These are phyloP conservation scores for Hydropsyche tenuis DNA, from an alignment of 1,140 invertebrate species.

Conservation along the genomic window DNA sequence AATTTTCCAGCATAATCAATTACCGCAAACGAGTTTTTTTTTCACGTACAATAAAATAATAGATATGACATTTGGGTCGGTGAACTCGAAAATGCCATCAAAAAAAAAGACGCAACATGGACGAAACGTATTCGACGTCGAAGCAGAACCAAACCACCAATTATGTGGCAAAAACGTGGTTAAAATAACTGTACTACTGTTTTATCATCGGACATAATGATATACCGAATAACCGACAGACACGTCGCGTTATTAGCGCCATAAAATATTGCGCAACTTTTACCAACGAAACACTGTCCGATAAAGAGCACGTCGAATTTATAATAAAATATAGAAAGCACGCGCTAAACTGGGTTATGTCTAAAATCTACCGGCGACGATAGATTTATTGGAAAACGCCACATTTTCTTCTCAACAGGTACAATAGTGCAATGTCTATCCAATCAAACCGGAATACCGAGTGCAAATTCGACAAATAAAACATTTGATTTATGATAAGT, in stretches of 20 bases:
- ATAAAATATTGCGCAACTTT: constrained; percentile 17
- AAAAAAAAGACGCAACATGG: not conserved
- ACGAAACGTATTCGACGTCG: constrained; percentile 20
- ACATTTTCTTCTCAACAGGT: too few relatives aligned
- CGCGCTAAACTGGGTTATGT: too few relatives aligned
- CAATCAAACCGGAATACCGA: too few relatives aligned
- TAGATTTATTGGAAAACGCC: too few relatives aligned
- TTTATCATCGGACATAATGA: constrained; percentile 26
- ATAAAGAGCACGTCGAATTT: not conserved
- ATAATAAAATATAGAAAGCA: not conserved
- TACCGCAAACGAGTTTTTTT: constrained; percentile 28
- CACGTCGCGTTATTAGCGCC: constrained; percentile 11
- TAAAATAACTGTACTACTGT: constrained; percentile 30
- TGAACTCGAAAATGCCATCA: not conserved
- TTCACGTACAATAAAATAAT: constrained; percentile 21
- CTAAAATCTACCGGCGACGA: too few relatives aligned
- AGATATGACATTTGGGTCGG: constrained; percentile 30
- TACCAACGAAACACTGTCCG: not conserved
- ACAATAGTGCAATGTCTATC: too few relatives aligned
- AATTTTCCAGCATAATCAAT: constrained; percentile 20
- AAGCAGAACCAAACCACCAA: constrained; percentile 22
- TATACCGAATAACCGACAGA: constrained; percentile 19
- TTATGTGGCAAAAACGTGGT: constrained; percentile 37
- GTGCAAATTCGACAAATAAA: too few relatives aligned
- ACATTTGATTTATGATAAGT: too few relatives aligned